These are phyloP conservation scores for Nephrotoma appendiculata DNA, from an alignment of 2,888 invertebrate genomes.

Conservation along the genomic window DNA sequence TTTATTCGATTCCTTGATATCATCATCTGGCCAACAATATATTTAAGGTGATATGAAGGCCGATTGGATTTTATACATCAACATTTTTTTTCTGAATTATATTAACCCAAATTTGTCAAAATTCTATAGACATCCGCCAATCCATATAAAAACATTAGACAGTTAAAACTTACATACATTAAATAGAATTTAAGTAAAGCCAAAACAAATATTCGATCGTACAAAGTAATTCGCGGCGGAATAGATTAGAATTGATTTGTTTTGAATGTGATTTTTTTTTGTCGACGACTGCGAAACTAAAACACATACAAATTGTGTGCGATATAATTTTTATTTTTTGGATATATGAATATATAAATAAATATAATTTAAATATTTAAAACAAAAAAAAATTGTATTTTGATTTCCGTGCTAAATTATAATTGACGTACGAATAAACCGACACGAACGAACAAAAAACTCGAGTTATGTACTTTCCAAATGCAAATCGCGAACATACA, in stretches of 20 bases:
- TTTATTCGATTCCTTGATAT: too few species aligned
- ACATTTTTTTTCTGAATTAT: not conserved
- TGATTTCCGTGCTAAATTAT: not conserved
- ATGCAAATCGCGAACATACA: not conserved
- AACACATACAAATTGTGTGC: not conserved
- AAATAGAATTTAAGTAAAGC: not conserved
- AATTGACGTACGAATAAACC: not conserved
- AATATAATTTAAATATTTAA: not conserved
- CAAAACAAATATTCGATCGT: not conserved
- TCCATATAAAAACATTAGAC: not conserved
- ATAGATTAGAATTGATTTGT: not conserved
- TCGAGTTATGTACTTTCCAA: not conserved
- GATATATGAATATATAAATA: not conserved
- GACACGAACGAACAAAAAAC: not conserved
- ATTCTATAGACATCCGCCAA: not conserved
- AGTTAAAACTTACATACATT: not conserved
- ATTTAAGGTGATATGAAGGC: not conserved
- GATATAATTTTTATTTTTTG: not conserved
- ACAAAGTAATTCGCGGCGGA: not conserved
- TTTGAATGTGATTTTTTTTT: not conserved
- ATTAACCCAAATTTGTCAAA: not conserved
- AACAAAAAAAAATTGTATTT: not conserved
- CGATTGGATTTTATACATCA: not conserved
- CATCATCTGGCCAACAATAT: too few species aligned
- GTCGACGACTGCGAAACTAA: not conserved